phyloP scores from a whole-genome alignment of 2,797 vertebrate genomes.

The Avahi laniger region DNA sequence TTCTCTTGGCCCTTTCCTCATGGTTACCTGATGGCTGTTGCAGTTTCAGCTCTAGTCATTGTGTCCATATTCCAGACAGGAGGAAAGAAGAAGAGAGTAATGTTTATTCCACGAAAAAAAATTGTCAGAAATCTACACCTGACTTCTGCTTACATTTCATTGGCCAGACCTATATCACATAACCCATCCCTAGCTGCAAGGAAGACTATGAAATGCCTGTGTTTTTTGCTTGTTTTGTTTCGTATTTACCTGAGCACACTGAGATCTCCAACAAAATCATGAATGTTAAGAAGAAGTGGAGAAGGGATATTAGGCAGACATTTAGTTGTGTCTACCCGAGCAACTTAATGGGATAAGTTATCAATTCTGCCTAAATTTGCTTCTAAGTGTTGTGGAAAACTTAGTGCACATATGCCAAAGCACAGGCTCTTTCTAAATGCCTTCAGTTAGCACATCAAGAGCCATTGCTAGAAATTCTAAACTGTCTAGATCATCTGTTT shows the following conservation, averaged over 20 bases:
- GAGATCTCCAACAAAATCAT: background rate
- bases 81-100: background rate
- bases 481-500: background rate
- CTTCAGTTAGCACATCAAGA: background rate
- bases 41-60: background rate
- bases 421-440: background rate
- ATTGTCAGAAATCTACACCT: background rate
- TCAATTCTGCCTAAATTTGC: background rate
- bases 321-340: background rate
- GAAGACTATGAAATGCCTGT: background rate
- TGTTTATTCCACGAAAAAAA: background rate
- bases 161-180: background rate
- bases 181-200: background rate
- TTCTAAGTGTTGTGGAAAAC: background rate
- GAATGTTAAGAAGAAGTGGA: background rate
- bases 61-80: background rate
- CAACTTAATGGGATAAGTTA: background rate
- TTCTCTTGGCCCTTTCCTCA: background rate
- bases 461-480: background rate
- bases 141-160: background rate
- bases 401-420: background rate
- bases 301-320: background rate
- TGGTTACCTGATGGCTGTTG: background rate
- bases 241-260: constrained; percentile 18
- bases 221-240: background rate